Conservation (phyloP, 64 coral and sea anemone species). For the Stichodactyla mertensii region DNA sequence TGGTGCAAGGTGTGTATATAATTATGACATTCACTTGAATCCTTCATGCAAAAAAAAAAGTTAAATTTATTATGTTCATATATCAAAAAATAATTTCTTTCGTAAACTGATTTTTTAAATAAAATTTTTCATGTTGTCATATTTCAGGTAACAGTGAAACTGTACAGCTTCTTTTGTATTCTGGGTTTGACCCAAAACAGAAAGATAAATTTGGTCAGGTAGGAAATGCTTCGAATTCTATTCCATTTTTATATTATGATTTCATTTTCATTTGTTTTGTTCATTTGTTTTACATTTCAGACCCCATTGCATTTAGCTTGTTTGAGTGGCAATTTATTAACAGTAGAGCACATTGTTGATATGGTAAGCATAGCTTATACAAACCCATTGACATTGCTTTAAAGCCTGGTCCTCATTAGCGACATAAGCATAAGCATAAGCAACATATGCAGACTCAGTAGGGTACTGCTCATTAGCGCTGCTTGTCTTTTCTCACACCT, state of each 20-base stretch:
- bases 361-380: constrained; percentile 68
- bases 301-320: constrained; percentile 91
- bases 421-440: too few species aligned
- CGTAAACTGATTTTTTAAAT: background rate
- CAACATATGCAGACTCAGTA: too few species aligned
- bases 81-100: too few species aligned
- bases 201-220: constrained; percentile 99
- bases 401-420: too few species aligned
- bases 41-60: too few species aligned
- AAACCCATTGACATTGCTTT: too few species aligned
- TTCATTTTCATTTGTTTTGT: background rate
- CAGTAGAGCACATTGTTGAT: constrained; percentile 89
- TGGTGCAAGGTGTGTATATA: too few species aligned
- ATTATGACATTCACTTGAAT: too few species aligned
- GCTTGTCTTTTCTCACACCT: too few species aligned
- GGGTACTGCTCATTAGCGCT: too few species aligned
- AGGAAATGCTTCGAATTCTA: background rate
- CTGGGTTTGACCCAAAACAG: constrained; percentile 85
- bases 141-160: constrained; percentile 75
- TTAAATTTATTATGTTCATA: too few species aligned
- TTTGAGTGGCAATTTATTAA: constrained; percentile 79
- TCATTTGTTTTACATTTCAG: constrained; percentile 2
- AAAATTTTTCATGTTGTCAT: background rate
- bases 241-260: background rate
- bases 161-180: constrained; percentile 91